Evolutionary conservation across 2,113 vertebrate genomes (phyloP), one percentile per base, ranked within the genome.

Genomic region (Lophius piscatorius): DNA sequence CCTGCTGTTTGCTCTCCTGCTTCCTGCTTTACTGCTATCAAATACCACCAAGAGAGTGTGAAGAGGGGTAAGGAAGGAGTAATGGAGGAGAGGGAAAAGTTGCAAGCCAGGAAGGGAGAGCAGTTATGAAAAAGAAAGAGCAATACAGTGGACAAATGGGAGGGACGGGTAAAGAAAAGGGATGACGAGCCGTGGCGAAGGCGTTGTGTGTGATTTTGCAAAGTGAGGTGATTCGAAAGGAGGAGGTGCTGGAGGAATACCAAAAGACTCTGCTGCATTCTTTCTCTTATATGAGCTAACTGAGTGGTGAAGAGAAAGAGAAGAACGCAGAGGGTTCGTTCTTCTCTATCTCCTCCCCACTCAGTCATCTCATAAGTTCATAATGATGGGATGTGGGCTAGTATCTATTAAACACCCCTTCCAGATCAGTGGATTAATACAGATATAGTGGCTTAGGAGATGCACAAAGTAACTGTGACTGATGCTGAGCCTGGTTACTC

Each of bases 1-100:
- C 93, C 93, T 92, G 92, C 92, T 95, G 95, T 95, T 94, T 94
- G 94, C 94, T 92, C 94, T 87, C 83, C 77, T 81, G 86, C 77
- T 76, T 85, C 81, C 77, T 79, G 76, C 81, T 75, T 86, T 86
- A 84, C 78, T 70, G 82, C 82, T 81, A 85, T 88, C 80, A 85
- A 90, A 88, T 83, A 88, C 89, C 94, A 84, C 80, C 88, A 87
- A 92, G 91, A 90, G 85, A 70, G 52, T 79, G 69, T 16, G 50
- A 63, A 70, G 63, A 29, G 83, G 52, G 39, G 58, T 63, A 52
- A 22, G 34, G 23, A 49, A 24, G 56, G 51, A 67, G 42, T 22
- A 47, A 67, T 67, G 58, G 56, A 56, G 66, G 50, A 9, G 60
- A 45, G 58, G 40, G 41, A 65, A 58, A 68, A 67, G 56, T 52